Conservation (phyloP, 1,140 invertebrate genomes). For the Homalodisca vitripennis region DNA sequence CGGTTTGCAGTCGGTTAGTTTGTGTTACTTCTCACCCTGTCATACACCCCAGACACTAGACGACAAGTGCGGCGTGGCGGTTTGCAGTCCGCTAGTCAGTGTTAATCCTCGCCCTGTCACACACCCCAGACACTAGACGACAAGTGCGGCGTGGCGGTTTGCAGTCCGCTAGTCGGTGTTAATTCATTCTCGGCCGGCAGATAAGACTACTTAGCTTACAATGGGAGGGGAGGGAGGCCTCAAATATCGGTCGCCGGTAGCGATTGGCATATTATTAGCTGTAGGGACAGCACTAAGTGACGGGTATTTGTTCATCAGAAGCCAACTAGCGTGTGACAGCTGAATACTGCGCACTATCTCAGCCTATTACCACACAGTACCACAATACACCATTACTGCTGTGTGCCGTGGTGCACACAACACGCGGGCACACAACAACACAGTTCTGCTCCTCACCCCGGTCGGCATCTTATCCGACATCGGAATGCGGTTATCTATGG, state of each 20-base stretch:
- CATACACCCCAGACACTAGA: too few species aligned
- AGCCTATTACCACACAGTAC: neutral
- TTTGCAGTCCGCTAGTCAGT: too few species aligned
- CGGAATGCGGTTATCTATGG: slow-evolving; percentile 10
- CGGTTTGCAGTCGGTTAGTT: too few species aligned
- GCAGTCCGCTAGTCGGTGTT: too few species aligned
- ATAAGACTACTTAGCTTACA: slow-evolving; percentile 1
- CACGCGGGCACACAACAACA: neutral
- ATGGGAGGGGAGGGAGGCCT: slow-evolving; percentile 5
- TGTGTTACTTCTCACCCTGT: too few species aligned
- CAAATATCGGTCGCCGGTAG: too few species aligned
- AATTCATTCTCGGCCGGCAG: too few species aligned
- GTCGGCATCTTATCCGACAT: neutral
- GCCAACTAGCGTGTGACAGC: slow-evolving; percentile 3
- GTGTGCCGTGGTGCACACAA: too few species aligned
- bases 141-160: too few species aligned
- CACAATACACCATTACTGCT: neutral
- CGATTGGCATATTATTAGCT: slow-evolving; percentile 13
- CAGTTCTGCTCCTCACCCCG: neutral
- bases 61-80: too few species aligned
- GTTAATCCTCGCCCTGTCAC: too few species aligned
- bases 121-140: too few species aligned
- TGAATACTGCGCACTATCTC: neutral
- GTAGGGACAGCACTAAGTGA: slow-evolving; percentile 14
- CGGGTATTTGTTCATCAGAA: slow-evolving; percentile 8